Conservation (phyloP, 2,797 vertebrate species). For the Mus minutoides region DNA sequence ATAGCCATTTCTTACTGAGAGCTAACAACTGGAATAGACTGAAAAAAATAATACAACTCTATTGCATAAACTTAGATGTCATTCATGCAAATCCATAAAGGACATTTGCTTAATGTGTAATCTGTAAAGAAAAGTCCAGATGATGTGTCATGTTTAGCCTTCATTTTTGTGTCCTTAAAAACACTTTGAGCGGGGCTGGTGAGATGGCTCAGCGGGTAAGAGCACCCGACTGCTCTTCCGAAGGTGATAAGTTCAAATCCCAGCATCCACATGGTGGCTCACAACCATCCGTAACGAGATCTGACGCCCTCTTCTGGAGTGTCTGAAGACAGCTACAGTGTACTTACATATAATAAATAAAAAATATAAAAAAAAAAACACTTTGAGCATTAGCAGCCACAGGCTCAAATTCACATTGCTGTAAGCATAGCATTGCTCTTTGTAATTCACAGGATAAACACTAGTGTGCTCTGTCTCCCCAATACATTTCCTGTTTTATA, state of each 20-base stretch:
- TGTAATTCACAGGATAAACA: neutral
- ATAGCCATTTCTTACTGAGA: neutral
- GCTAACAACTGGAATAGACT: constrained; percentile 18
- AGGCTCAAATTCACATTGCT: neutral
- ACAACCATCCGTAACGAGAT: too few relatives aligned
- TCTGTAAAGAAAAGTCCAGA: neutral
- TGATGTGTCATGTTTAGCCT: neutral
- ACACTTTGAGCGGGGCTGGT: neutral
- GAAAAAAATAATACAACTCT: neutral
- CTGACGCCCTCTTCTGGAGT: too few relatives aligned
- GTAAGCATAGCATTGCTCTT: neutral
- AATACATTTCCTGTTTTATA: neutral
- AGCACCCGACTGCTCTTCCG: too few relatives aligned
- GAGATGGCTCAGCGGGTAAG: too few relatives aligned
- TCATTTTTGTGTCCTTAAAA: neutral
- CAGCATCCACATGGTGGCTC: too few relatives aligned
- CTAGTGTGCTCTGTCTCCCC: neutral
- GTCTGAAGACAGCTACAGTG: too few relatives aligned
- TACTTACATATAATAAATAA: too few relatives aligned
- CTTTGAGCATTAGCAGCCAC: neutral
- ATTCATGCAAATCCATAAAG: neutral
- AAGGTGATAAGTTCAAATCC: too few relatives aligned
- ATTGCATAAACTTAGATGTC: neutral
- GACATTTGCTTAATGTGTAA: neutral
- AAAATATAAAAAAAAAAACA: too few relatives aligned